Evolutionary conservation across 2,888 invertebrate species (phyloP).

Genomic region (Pristionchus fissidentatus): DNA sequence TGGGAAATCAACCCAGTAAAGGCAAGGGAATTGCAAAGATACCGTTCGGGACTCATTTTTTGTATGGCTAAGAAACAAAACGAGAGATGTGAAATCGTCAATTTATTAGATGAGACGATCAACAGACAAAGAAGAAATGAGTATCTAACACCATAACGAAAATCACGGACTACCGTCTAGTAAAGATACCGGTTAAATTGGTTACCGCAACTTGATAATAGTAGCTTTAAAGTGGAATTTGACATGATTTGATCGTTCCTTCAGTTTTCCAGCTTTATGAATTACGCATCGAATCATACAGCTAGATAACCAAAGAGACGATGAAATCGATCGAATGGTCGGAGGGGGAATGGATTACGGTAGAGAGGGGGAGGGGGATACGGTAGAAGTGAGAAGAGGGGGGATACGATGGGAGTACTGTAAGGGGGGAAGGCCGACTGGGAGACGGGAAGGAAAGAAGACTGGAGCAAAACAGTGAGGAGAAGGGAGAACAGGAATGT

Average conservation of each 20-base stretch:
- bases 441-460: constrained; percentile 8
- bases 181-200: neutral
- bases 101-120: too few species aligned
- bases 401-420: too few species aligned
- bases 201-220: neutral
- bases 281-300: constrained; percentile 32
- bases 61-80: too few species aligned
- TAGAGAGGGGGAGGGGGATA: constrained; percentile 26
- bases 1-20: too few species aligned
- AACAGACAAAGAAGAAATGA: too few species aligned
- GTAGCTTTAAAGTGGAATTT: neutral
- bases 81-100: too few species aligned
- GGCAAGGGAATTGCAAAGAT: too few species aligned
- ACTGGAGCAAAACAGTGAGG: constrained; percentile 9
- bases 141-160: too few species aligned
- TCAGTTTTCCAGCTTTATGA: constrained; percentile 47
- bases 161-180: too few species aligned
- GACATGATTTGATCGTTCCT: constrained; percentile 16
- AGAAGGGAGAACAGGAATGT: constrained; percentile 46
- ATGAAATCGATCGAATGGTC: neutral
- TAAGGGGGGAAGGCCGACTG: neutral
- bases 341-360: neutral
- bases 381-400: neutral
- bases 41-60: too few species aligned
- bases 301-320: constrained; percentile 49